Evolutionary conservation across 2,888 invertebrate species (phyloP).

Genomic region (Chymomyza caudatula): DNA sequence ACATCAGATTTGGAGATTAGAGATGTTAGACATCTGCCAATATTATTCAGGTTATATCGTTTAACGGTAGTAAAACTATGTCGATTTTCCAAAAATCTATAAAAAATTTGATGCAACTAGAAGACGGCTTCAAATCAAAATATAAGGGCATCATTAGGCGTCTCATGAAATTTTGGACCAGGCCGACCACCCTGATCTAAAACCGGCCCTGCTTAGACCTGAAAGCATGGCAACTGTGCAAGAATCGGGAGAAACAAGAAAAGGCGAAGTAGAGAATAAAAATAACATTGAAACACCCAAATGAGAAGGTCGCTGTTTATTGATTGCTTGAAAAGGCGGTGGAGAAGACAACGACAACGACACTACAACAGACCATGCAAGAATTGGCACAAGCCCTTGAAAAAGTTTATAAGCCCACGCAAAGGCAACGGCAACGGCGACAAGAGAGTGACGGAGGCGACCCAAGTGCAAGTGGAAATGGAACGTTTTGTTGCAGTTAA

Average conservation of each 20-base stretch:
- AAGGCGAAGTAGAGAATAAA: not conserved
- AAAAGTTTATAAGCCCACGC: conserved; percentile 56
- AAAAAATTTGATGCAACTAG: too few relatives aligned
- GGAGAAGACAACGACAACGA: conserved; percentile 4
- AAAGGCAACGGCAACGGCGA: conserved; percentile 12
- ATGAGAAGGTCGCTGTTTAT: conserved; percentile 62
- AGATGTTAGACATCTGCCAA: too few relatives aligned
- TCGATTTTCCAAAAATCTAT: too few relatives aligned
- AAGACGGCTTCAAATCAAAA: too few relatives aligned
- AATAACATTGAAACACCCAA: not conserved
- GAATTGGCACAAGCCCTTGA: conserved; percentile 69
- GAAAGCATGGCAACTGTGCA: not conserved
- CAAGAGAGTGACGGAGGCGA: conserved; percentile 24
- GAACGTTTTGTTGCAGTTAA: conserved; percentile 7
- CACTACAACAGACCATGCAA: conserved; percentile 31
- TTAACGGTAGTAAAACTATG: too few relatives aligned
- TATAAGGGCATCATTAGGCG: too few relatives aligned
- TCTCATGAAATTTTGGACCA: too few relatives aligned
- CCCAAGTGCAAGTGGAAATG: conserved; percentile 35
- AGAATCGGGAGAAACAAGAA: not conserved
- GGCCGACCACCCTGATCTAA: too few relatives aligned
- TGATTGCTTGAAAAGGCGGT: conserved; percentile 41
- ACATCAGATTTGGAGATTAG: too few relatives aligned
- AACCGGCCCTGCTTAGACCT: not conserved
- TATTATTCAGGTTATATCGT: too few relatives aligned